Evolutionary conservation across 1,140 invertebrate species (phyloP).

Genomic region (Parasteatoda tepidariorum): DNA sequence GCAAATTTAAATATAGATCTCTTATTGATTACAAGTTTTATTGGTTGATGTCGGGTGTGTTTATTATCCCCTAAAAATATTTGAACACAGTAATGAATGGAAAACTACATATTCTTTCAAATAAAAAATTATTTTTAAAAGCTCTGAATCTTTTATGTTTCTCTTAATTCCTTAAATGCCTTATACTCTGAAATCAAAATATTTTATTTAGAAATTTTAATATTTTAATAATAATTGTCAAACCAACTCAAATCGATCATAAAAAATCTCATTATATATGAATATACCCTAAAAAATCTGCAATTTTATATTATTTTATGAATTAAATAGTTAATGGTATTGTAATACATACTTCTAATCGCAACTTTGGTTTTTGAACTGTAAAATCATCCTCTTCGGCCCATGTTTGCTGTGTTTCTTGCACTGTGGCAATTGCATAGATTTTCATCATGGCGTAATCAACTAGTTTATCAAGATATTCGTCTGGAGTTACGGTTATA

Average conservation of each 20-base stretch:
- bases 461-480: constrained; percentile 82
- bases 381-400: constrained; percentile 91
- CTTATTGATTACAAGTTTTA: no score
- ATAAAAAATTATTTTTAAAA: no score
- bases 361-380: constrained; percentile 81
- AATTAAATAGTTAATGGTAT: neutral
- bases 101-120: no score
- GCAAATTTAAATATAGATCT: no score
- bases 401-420: constrained; percentile 87
- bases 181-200: no score
- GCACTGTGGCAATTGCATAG: constrained; percentile 82
- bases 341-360: constrained; percentile 68
- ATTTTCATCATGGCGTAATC: constrained; percentile 88
- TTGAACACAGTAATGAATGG: no score
- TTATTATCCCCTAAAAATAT: no score
- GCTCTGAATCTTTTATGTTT: no score
- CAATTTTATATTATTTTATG: no score
- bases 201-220: no score
- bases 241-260: neutral
- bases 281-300: neutral
- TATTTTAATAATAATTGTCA: neutral
- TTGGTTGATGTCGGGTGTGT: no score
- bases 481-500: constrained; percentile 81
- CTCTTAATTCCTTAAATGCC: no score
- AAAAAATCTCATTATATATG: neutral